Percentiles rank a stretch among this genome's conserved stretches.
These are phyloP conservation scores for Rhea pennata DNA, from an alignment of 2,113 vertebrate species.

Conservation along the genomic window DNA sequence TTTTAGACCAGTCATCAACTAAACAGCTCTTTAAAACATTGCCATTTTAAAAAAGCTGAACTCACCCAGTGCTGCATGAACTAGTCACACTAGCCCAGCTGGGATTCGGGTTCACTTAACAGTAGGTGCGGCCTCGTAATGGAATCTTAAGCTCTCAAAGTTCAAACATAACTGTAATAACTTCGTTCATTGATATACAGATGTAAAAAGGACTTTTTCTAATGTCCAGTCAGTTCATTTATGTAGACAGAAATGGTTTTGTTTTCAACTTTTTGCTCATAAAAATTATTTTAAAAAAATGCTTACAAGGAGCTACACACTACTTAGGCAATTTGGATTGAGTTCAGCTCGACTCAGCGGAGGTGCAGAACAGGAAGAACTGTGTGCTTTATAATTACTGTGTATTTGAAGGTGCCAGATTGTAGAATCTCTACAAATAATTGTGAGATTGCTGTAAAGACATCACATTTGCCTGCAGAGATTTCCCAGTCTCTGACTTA, in stretches of 20 bases:
- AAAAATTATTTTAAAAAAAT: background rate
- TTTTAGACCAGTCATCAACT: background rate
- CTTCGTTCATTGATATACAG: background rate
- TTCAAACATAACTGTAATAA: background rate
- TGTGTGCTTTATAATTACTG: background rate
- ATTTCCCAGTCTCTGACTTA: slow-evolving; percentile 89
- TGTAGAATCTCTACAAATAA: slow-evolving; percentile 93
- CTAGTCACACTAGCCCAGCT: background rate
- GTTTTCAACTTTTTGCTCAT: background rate
- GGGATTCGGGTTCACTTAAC: background rate
- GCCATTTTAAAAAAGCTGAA: background rate
- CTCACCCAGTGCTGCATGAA: background rate
- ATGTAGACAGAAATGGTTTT: background rate
- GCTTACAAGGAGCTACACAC: background rate
- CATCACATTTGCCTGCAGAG: slow-evolving; percentile 98
- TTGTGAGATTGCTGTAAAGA: slow-evolving; percentile 87
- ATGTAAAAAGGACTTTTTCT: background rate
- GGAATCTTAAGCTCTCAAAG: background rate
- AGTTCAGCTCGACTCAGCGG: slow-evolving; percentile 46
- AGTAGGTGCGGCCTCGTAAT: background rate
- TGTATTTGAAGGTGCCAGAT: slow-evolving; percentile 76
- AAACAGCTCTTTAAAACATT: background rate
- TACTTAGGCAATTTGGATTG: slow-evolving; percentile 16
- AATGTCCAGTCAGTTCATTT: background rate
- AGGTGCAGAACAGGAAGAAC: slow-evolving; percentile 11